Evolutionary conservation across 1,140 invertebrate species (phyloP).

Genomic region (Diorhabda elongata): DNA sequence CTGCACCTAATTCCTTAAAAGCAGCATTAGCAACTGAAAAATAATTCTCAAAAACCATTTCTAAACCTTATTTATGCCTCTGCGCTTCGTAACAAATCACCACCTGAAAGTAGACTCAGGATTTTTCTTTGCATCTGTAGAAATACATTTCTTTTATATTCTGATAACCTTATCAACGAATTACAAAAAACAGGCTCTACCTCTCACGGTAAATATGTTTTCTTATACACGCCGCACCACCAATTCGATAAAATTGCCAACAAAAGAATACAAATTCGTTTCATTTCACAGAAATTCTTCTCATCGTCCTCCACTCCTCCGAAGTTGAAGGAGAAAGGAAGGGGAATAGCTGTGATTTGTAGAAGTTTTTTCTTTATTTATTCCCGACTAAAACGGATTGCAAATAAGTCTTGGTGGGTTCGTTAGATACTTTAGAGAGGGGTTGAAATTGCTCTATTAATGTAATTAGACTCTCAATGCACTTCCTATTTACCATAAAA

Average conservation of each 20-base stretch:
- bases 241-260: constrained; percentile 2
- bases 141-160: background rate
- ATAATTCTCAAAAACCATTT: too few relatives aligned
- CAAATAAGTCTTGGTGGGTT: too few relatives aligned
- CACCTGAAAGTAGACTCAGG: background rate
- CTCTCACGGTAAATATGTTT: background rate
- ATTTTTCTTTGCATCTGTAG: background rate
- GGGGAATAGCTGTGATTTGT: too few relatives aligned
- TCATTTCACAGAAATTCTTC: constrained; percentile 1
- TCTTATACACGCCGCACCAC: background rate
- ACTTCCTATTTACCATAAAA: too few relatives aligned
- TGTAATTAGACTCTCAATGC: too few relatives aligned
- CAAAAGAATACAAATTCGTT: constrained; percentile 2
- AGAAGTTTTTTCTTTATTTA: too few relatives aligned
- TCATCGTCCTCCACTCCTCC: background rate
- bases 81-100: background rate
- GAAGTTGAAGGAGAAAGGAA: background rate
- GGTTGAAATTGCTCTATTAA: too few relatives aligned
- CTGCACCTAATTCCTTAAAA: too few relatives aligned
- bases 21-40: too few relatives aligned
- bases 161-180: background rate
- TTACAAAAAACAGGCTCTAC: constrained; percentile 2
- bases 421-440: too few relatives aligned
- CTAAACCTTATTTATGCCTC: too few relatives aligned
- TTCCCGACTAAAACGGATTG: too few relatives aligned